These are phyloP conservation scores for Meandrusa payeni DNA, from an alignment of 2,888 invertebrate species.

Conservation along the genomic window DNA sequence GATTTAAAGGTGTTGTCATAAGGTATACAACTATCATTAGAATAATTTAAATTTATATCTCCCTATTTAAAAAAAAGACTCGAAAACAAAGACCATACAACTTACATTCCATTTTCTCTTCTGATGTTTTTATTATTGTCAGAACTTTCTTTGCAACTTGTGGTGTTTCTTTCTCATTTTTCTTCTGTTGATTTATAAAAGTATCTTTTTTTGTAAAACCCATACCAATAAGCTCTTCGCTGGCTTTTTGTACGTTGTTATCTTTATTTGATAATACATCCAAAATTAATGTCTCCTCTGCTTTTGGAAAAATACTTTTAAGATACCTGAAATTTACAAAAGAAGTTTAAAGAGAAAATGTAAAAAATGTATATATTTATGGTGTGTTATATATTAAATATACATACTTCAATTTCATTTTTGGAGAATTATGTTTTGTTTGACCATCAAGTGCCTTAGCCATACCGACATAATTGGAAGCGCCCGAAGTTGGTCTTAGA, in stretches of 20 bases:
- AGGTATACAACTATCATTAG: too few species aligned
- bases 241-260: conserved; percentile 94
- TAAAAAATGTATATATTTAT: background rate
- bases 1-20: too few species aligned
- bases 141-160: conserved; percentile 74
- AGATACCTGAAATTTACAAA: conserved; percentile 93
- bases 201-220: conserved; percentile 91
- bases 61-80: too few species aligned
- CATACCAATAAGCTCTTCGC: conserved; percentile 88
- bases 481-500: conserved; percentile 81
- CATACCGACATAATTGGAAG: conserved; percentile 81
- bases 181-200: conserved; percentile 43
- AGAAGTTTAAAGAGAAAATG: background rate
- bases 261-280: conserved; percentile 92
- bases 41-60: too few species aligned
- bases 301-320: conserved; percentile 94
- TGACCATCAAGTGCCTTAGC: conserved; percentile 80
- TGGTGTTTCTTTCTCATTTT: conserved; percentile 46
- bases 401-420: conserved; percentile 93
- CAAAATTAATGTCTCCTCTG: conserved; percentile 92
- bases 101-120: conserved; percentile 86
- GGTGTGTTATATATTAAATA: too few species aligned
- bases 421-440: conserved; percentile 90
- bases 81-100: background rate
- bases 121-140: conserved; percentile 83